phyloP scores from a whole-genome alignment of 1,140 invertebrate species.

The Samia ricini region DNA sequence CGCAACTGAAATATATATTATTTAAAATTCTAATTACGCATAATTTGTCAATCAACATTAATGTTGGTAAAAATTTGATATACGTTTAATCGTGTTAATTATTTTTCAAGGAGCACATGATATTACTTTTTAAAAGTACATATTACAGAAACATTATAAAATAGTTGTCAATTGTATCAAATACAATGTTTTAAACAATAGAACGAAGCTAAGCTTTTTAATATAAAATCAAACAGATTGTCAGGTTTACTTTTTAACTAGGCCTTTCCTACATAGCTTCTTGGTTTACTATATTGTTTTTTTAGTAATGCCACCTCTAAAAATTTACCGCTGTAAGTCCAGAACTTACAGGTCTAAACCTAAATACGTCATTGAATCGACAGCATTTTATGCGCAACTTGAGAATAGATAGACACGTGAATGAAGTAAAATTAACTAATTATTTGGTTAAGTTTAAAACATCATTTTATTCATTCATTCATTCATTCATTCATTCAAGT shows the following conservation, averaged over 20 bases:
- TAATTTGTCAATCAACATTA: neutral
- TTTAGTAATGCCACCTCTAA: too few relatives aligned
- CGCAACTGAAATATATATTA: neutral
- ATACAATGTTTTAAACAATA: slow-evolving; percentile 58
- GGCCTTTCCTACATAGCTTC: too few relatives aligned
- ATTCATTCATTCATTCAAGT: too few relatives aligned
- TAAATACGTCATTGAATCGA: too few relatives aligned
- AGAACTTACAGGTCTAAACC: too few relatives aligned
- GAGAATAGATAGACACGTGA: neutral
- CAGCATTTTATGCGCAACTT: neutral
- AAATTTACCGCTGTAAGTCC: too few relatives aligned
- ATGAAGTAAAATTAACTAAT: neutral
- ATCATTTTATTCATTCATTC: too few relatives aligned
- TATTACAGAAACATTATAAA: slow-evolving; percentile 54
- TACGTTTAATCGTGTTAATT: slow-evolving; percentile 43
- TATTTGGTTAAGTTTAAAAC: neutral
- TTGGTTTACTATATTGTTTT: too few relatives aligned
- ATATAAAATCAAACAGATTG: slow-evolving; percentile 13
- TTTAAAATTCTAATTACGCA: neutral
- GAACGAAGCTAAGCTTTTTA: slow-evolving; percentile 54
- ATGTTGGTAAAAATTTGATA: neutral
- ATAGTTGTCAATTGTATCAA: slow-evolving; percentile 70
- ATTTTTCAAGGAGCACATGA: slow-evolving; percentile 72
- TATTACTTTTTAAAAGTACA: slow-evolving; percentile 68
- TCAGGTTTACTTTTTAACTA: too few relatives aligned